Conservation (phyloP, 2,888 invertebrate species). For the Thera obeliscata region DNA sequence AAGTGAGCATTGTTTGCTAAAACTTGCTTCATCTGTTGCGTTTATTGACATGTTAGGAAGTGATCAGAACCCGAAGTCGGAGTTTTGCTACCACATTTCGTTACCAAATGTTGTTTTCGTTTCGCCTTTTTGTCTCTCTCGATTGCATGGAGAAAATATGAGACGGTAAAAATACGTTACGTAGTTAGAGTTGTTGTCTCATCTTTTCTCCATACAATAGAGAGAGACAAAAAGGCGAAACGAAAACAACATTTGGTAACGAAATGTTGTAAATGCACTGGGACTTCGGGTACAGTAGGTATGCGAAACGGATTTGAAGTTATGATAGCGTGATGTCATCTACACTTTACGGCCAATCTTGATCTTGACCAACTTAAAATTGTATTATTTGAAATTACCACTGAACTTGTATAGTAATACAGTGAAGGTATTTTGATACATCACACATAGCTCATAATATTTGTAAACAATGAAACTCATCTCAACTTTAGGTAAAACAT, state of each 20-base stretch:
- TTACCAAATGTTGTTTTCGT: too few species aligned
- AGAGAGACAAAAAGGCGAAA: too few species aligned
- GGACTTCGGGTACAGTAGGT: too few species aligned
- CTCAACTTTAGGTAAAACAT: slow-evolving; percentile 4
- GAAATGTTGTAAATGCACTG: too few species aligned
- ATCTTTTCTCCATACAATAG: too few species aligned
- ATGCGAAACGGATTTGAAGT: slow-evolving; percentile 26
- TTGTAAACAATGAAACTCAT: slow-evolving; percentile 32
- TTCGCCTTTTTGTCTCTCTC: too few species aligned
- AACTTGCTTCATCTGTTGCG: slow-evolving; percentile 31
- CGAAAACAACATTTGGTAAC: too few species aligned
- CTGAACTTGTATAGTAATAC: background rate
- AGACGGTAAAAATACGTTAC: too few species aligned
- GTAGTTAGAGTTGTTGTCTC: too few species aligned
- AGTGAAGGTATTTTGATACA: slow-evolving; percentile 1
- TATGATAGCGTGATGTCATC: slow-evolving; percentile 33
- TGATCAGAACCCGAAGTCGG: too few species aligned
- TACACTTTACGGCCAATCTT: slow-evolving; percentile 20
- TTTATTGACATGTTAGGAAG: slow-evolving; percentile 26
- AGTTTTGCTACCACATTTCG: too few species aligned
- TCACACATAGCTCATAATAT: slow-evolving; percentile 15
- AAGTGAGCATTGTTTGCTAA: slow-evolving; percentile 39
- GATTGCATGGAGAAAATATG: too few species aligned
- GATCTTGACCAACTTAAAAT: slow-evolving; percentile 25
- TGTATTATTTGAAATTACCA: background rate